These are phyloP conservation scores for Nomia melanderi DNA, from an alignment of 1,140 invertebrate species.

Conservation along the genomic window DNA sequence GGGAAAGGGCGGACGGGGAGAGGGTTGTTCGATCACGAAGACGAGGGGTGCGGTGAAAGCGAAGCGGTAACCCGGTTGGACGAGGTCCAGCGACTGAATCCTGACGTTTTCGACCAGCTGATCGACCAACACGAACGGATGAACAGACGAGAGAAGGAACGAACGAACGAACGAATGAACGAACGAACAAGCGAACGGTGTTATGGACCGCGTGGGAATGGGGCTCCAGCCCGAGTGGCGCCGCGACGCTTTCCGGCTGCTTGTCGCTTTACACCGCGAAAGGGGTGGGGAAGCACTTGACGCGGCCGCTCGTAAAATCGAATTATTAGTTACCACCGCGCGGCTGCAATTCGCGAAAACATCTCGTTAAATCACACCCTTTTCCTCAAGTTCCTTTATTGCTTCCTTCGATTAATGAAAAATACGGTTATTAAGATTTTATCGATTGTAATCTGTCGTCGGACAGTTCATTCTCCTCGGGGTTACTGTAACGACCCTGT, in stretches of 20 bases:
- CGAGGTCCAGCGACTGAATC: slow-evolving; percentile 73
- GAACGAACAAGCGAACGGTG: slow-evolving; percentile 28
- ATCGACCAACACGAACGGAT: slow-evolving; percentile 56
- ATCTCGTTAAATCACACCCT: slow-evolving; percentile 73
- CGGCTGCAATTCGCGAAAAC: slow-evolving; percentile 72
- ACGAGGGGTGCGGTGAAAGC: slow-evolving; percentile 36
- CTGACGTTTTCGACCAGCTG: slow-evolving; percentile 70
- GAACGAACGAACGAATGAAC: slow-evolving; percentile 28
- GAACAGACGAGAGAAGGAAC: slow-evolving; percentile 37
- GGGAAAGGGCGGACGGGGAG: slow-evolving; percentile 3
- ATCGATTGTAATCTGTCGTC: too few species aligned
- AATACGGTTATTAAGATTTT: too few species aligned
- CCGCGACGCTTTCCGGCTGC: slow-evolving; percentile 69
- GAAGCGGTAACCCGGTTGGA: slow-evolving; percentile 80
- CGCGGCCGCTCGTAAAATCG: slow-evolving; percentile 75
- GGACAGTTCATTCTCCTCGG: too few species aligned
- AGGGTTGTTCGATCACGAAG: slow-evolving; percentile 35
- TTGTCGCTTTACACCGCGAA: slow-evolving; percentile 47
- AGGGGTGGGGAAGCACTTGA: slow-evolving; percentile 35
- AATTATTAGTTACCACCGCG: slow-evolving; percentile 75
- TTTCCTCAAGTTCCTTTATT: slow-evolving; percentile 17
- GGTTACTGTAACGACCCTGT: too few species aligned
- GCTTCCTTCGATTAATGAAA: too few species aligned
- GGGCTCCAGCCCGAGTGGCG: slow-evolving; percentile 75
- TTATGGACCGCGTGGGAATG: slow-evolving; percentile 62